Conservation (phyloP, 2,888 invertebrate genomes). For the Chaetogeoica ovagalla region DNA sequence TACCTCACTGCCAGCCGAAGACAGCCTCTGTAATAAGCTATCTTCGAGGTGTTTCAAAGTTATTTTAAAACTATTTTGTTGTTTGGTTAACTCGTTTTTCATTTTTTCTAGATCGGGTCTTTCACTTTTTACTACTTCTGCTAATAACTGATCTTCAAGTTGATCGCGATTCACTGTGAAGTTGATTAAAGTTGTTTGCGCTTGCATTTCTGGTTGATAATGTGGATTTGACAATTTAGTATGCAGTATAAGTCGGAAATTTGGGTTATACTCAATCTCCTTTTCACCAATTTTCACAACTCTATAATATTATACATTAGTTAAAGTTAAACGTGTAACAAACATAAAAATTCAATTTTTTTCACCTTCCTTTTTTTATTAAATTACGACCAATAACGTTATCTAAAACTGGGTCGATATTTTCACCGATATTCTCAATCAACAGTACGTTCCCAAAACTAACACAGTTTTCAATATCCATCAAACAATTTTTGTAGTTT, state of each 20-base stretch:
- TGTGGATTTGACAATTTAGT: slow-evolving; percentile 95
- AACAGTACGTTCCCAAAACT: slow-evolving; percentile 74
- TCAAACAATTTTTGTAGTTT: slow-evolving; percentile 80
- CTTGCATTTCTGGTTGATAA: slow-evolving; percentile 96
- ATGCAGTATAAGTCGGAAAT: slow-evolving; percentile 82
- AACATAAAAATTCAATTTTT: neutral
- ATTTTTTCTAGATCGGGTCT: slow-evolving; percentile 85
- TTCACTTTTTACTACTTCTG: slow-evolving; percentile 91
- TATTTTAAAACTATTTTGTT: slow-evolving; percentile 93
- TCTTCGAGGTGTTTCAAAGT: slow-evolving; percentile 89
- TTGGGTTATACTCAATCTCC: slow-evolving; percentile 84
- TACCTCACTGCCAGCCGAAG: slow-evolving; percentile 84
- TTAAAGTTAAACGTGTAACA: neutral
- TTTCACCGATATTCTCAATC: slow-evolving; percentile 90
- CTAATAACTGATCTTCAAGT: slow-evolving; percentile 90
- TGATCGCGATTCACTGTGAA: slow-evolving; percentile 94
- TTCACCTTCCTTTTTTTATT: slow-evolving; percentile 78
- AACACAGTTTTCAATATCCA: slow-evolving; percentile 78
- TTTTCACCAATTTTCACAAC: slow-evolving; percentile 85
- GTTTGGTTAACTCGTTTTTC: slow-evolving; percentile 75
- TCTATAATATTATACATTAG: slow-evolving; percentile 58
- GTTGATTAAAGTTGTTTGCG: slow-evolving; percentile 92
- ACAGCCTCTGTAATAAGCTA: slow-evolving; percentile 80
- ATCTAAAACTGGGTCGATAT: slow-evolving; percentile 86
- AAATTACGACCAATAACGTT: slow-evolving; percentile 84